Percentiles rank a stretch among this genome's conserved stretches.
phyloP scores from a whole-genome alignment of 2,888 invertebrate genomes.

The Caenorhabditis afra region DNA sequence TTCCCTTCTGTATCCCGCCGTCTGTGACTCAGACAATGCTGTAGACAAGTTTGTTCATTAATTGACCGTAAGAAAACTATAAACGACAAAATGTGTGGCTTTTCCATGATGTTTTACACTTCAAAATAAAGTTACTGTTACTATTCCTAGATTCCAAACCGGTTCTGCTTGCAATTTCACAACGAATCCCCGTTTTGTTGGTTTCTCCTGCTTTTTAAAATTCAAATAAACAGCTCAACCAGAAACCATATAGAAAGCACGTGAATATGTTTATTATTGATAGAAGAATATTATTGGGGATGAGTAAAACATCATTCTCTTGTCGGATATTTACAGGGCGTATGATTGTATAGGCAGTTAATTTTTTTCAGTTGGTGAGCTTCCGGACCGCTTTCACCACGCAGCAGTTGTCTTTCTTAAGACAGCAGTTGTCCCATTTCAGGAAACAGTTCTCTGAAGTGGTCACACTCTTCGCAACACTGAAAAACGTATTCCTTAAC shows the following conservation, averaged over 20 bases:
- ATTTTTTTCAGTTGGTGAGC: constrained; percentile 31
- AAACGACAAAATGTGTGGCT: too few relatives aligned
- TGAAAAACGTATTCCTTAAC: constrained; percentile 36
- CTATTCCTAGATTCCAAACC: constrained; percentile 22
- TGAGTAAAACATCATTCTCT: constrained; percentile 19
- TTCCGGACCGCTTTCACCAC: constrained; percentile 54
- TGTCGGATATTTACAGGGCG: constrained; percentile 46
- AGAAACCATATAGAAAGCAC: background rate
- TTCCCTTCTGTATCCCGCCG: too few relatives aligned
- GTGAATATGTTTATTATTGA: constrained; percentile 6
- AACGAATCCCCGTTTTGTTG: constrained; percentile 1
- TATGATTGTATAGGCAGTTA: background rate
- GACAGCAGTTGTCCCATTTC: constrained; percentile 56
- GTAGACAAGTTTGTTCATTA: too few relatives aligned
- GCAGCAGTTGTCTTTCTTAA: constrained; percentile 56
- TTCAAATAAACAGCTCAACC: constrained; percentile 4
- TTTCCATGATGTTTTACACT: background rate
- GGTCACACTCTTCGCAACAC: constrained; percentile 22
- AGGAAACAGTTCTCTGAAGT: constrained; percentile 27
- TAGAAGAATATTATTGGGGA: constrained; percentile 22
- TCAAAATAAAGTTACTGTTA: background rate
- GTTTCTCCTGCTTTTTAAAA: constrained; percentile 9
- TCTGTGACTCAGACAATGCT: too few relatives aligned
- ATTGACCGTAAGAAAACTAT: too few relatives aligned
- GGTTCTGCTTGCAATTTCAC: constrained; percentile 5